Evolutionary conservation across 2,797 vertebrate genomes (phyloP), one percentile per base, ranked within the genome.

Genomic region (Toxotes lorentzi): DNA sequence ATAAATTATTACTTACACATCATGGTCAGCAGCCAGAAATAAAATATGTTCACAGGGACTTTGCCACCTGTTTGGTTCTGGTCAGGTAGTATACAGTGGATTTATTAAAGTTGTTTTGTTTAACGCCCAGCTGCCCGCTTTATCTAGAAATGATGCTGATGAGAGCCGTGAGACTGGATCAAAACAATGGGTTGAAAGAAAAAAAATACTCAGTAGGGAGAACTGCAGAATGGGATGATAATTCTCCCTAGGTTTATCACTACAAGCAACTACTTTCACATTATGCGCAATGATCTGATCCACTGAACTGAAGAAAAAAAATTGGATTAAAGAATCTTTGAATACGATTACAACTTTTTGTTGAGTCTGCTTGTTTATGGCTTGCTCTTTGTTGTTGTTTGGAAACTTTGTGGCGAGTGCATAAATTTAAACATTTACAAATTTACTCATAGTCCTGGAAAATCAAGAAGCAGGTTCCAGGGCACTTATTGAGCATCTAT

Each of bases 371-470:
- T n/a, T n/a, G n/a, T n/a, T n/a, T n/a, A n/a, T n/a, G n/a, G n/a
- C n/a, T n/a, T n/a, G n/a, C n/a, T n/a, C n/a, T n/a, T n/a, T n/a
- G n/a, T n/a, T n/a, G 41, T 63, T 79, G 63, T 67, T 73, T 24
- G 59, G 41, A 77, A 64, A 84, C 62, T 24, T 70, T 70, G 68
- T 48, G 72, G 45, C 10, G 14, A 56, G n/a, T 43, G 70, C 45
- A 30, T 63, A 84, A 59, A 76, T 84, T 81, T 72, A n/a, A n/a
- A n/a, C n/a, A n/a, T n/a, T n/a, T n/a, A n/a, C n/a, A n/a, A n/a
- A n/a, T n/a, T n/a, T n/a, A n/a, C n/a, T 16, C 19, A 56, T 17
- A 21, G 27, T 5, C 1, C 0, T 24, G 5, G 4, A 24, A 57
- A 64, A 5, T 30, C 27, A 47, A 19, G n/a, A 17, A 43, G 11